phyloP scores from a whole-genome alignment of 1,140 invertebrate genomes.

The Carcinoscorpius rotundicauda region DNA sequence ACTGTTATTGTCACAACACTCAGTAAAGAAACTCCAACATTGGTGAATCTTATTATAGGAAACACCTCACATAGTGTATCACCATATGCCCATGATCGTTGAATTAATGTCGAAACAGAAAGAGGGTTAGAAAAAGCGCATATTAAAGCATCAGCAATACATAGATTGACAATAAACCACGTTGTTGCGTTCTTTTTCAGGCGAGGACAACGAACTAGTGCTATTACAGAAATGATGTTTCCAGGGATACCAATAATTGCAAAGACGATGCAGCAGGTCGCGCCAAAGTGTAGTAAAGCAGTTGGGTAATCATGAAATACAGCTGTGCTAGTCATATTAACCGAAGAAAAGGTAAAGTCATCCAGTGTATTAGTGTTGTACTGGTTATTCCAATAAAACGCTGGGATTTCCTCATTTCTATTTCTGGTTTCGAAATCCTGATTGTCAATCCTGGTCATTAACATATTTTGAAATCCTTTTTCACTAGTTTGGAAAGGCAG shows the following conservation, averaged over 20 bases:
- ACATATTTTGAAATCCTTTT: too few relatives aligned
- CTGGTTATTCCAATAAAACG: too few relatives aligned
- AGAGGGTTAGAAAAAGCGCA: conserved; percentile 68
- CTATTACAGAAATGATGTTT: conserved; percentile 20
- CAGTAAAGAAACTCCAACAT: conserved; percentile 69
- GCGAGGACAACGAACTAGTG: conserved; percentile 12
- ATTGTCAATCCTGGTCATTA: too few relatives aligned
- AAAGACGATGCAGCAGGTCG: conserved; percentile 58
- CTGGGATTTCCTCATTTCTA: too few relatives aligned
- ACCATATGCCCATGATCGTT: conserved; percentile 61
- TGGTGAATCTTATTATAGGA: conserved; percentile 78
- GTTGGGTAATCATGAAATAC: conserved; percentile 57
- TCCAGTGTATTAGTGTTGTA: too few relatives aligned
- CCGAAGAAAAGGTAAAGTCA: too few relatives aligned
- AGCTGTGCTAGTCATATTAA: too few relatives aligned
- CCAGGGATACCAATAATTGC: conserved; percentile 35
- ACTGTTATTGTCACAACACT: conserved; percentile 81
- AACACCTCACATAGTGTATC: conserved; percentile 63
- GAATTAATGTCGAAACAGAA: conserved; percentile 58
- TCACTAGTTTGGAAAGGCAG: too few relatives aligned
- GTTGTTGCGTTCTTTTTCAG: conserved; percentile 60
- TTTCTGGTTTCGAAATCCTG: too few relatives aligned
- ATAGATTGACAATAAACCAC: conserved; percentile 71
- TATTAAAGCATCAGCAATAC: conserved; percentile 72
- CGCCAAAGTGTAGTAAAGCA: conserved; percentile 53